Evolutionary conservation across 2,888 invertebrate species (phyloP).

Genomic region (Holacanthella duospinosa): DNA sequence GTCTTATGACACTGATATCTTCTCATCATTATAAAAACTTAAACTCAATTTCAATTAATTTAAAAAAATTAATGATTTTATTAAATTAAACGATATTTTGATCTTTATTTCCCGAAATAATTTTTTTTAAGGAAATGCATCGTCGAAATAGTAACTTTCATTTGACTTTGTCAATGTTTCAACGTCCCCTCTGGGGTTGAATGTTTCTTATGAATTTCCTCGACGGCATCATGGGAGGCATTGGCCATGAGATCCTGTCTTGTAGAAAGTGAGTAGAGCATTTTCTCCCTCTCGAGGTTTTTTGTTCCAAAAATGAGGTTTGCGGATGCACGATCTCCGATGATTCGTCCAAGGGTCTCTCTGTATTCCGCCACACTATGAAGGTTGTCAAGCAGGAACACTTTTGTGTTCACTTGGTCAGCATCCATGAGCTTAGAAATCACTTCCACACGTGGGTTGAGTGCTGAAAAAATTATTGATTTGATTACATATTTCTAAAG

Average conservation of each 20-base stretch:
- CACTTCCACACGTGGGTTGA: slow-evolving; percentile 7
- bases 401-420: slow-evolving; percentile 2
- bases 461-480: not conserved
- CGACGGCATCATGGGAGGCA: slow-evolving; percentile 1
- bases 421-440: slow-evolving; percentile 2
- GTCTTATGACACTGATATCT: too few species aligned
- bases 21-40: too few species aligned
- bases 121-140: not conserved
- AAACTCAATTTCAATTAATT: too few species aligned
- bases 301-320: slow-evolving; percentile 3
- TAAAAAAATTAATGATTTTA: too few species aligned
- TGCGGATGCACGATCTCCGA: slow-evolving; percentile 10
- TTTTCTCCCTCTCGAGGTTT: not conserved
- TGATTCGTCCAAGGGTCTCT: slow-evolving; percentile 6
- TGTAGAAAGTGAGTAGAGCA: not conserved
- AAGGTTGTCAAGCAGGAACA: slow-evolving; percentile 4
- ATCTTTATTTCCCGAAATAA: too few species aligned
- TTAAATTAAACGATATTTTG: too few species aligned
- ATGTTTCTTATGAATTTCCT: not conserved
- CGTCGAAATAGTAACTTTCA: not conserved
- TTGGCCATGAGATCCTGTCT: slow-evolving; percentile 10
- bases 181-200: not conserved
- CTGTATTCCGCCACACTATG: not conserved
- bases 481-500: not conserved
- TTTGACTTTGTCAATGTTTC: too few species aligned